Conservation (phyloP, 2,888 invertebrate species). For the Papilio protenor region DNA sequence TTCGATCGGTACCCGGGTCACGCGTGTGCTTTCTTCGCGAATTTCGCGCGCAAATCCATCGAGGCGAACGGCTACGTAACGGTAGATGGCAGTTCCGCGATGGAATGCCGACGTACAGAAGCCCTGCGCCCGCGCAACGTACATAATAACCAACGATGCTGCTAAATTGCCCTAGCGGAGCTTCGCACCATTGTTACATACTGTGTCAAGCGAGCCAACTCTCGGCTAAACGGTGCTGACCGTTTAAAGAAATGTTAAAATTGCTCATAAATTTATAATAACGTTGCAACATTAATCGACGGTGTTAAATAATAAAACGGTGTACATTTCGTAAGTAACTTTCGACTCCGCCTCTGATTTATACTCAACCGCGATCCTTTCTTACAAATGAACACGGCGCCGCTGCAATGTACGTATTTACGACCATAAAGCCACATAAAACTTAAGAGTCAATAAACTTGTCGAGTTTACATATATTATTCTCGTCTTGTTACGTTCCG, state of each 20-base stretch:
- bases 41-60: slow-evolving; percentile 79
- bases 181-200: slow-evolving; percentile 6
- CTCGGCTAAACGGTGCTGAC: slow-evolving; percentile 24
- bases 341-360: slow-evolving; percentile 29
- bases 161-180: slow-evolving; percentile 19
- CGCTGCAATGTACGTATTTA: slow-evolving; percentile 39
- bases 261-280: slow-evolving; percentile 16
- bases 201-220: slow-evolving; percentile 3
- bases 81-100: slow-evolving; percentile 75
- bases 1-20: slow-evolving; percentile 72
- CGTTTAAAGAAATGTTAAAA: slow-evolving; percentile 8
- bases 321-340: slow-evolving; percentile 32
- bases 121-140: slow-evolving; percentile 44
- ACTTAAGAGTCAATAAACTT: slow-evolving; percentile 49
- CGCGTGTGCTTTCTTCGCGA: slow-evolving; percentile 81
- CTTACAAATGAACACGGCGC: slow-evolving; percentile 27
- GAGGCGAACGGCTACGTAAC: slow-evolving; percentile 71
- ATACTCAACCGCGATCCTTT: slow-evolving; percentile 15
- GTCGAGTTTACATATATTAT: slow-evolving; percentile 48
- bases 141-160: slow-evolving; percentile 33
- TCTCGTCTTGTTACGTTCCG: slow-evolving; percentile 47
- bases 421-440: slow-evolving; percentile 40
- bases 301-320: slow-evolving; percentile 6
- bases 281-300: slow-evolving; percentile 12
- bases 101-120: slow-evolving; percentile 65